Evolutionary conservation across 2,113 vertebrate species (phyloP).

Genomic region (Myiozetetes cayanensis): DNA sequence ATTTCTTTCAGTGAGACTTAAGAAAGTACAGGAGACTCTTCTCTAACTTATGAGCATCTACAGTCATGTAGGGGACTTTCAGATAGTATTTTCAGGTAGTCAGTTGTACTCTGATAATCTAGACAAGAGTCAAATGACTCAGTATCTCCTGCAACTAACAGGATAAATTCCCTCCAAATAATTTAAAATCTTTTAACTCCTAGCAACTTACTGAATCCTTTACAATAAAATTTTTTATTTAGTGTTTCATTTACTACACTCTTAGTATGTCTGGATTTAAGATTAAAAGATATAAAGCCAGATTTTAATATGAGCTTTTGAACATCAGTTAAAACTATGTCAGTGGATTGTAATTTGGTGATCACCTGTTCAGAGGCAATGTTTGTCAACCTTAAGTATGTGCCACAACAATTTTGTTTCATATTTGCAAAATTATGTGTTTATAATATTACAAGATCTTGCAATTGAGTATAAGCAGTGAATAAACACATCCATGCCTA

Average conservation of each 20-base stretch:
- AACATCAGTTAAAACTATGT: not conserved
- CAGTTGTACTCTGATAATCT: not conserved
- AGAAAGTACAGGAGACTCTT: not conserved
- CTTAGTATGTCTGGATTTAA: not conserved
- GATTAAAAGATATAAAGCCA: not conserved
- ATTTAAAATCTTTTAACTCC: not conserved
- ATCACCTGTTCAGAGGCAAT: not conserved
- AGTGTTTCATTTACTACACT: not conserved
- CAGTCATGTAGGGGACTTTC: not conserved
- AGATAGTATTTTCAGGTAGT: not conserved
- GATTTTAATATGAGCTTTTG: not conserved
- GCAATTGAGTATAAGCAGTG: not conserved
- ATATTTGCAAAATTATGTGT: not conserved
- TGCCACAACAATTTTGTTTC: not conserved
- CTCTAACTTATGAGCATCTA: not conserved
- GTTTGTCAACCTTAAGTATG: not conserved
- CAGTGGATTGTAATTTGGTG: not conserved
- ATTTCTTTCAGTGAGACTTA: slow-evolving; percentile 1
- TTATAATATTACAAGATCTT: not conserved
- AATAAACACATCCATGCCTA: not conserved
- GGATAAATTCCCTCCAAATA: not conserved
- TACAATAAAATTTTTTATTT: not conserved
- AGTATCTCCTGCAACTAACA: not conserved
- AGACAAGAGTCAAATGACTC: not conserved
- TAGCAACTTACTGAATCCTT: not conserved